Base-by-base conservation (phyloP, 2,888 invertebrate species). In the Melieria omissa region DNA sequence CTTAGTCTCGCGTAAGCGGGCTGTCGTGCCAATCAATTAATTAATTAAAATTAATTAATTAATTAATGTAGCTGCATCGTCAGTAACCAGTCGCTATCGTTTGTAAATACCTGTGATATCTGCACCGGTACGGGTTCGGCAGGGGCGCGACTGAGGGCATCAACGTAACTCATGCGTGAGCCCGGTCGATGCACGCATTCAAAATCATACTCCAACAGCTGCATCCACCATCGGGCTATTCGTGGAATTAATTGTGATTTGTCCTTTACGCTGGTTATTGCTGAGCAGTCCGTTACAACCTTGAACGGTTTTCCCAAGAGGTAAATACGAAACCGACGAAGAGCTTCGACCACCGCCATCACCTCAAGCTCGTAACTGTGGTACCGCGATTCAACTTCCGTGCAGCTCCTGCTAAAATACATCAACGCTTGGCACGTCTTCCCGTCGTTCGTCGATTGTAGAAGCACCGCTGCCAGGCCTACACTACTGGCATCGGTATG, bases 301-400 rank as follows among this genome's bases (percentile, higher is more conserved):
- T n/a, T 10, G n/a, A 75, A 75, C 5, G 80, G 63, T 58, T 70
- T 73, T 9, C 82, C 82, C 45, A 84, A 62, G 9, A 83, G 65
- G 72, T 84, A 85, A 5, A 81, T 75, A 10, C 83, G 70, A 71
- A 85, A 84, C 55, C 81, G 81, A 54, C 83, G 80, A 8, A 84
- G 58, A 4, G 82, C 78, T 76, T 81, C 74, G 16, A 85, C 80
- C 12, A 84, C 76, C 0, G 83, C 82, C 16, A 85, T 69, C 5
- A 83, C 81, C 75, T 85, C 83, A 5, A 85, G 67, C 62, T 85
- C 82, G 69, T 82, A 83, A 63, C 81, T 81, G 14, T 75, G 71
- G 58, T 81, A 84, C 0, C 45, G 62, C 1, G 55, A 44, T 64
- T 77, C 73, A 0, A 72, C 55, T 0, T 72, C 72, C 0, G 72